Evolutionary conservation across 2,113 vertebrate species (phyloP), one percentile per base, ranked within the genome.

Genomic region (Spheniscus mendiculus): DNA sequence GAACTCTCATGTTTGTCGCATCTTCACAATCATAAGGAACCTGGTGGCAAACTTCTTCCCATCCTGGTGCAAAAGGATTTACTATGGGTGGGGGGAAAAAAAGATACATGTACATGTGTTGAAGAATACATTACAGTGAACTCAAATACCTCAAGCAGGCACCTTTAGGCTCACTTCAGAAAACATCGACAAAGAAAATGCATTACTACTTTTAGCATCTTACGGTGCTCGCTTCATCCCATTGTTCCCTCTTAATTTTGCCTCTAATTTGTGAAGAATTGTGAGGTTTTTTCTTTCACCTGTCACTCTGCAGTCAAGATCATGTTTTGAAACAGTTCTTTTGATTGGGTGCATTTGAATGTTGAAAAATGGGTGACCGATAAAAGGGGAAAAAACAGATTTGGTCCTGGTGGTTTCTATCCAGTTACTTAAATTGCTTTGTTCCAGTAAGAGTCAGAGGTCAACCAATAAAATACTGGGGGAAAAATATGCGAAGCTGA

Each of bases 1-100:
- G 93, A 59, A 95, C 91, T 89, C 96, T 97, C 8, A 0, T 44
- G 59, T 98, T 98, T 12, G 97, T 97, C 36, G 26, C 83, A 10
- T 98, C 98, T 92, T 98, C 96, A n/a, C 98, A 98, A 15, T 97
- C 89, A 0, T 29, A 13, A 73, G 89, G 58, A 29, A 70, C 3
- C 14, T 47, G 34, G 5, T 11, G 81, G 67, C 98, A 98, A 29
- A 71, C 18, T 72, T 84, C 70, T 94, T 97, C 94, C 98, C 98
- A 98, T 42, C 96, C 97, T 34, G 93, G 89, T 52, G 94, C 97
- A 76, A 98, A 98, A 55, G 98, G 97, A n/a, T 92, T 97, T 26
- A 98, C 98, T 98, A 40, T 22, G 69, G 71, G 85, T 50, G 40
- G 29, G 19, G 9, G 25, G 32, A 17, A 15, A 69, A 34, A 17